Evolutionary conservation across 2,888 invertebrate species (phyloP), one percentile per base, ranked within the genome.

Genomic region (Podabrus alpinus): DNA sequence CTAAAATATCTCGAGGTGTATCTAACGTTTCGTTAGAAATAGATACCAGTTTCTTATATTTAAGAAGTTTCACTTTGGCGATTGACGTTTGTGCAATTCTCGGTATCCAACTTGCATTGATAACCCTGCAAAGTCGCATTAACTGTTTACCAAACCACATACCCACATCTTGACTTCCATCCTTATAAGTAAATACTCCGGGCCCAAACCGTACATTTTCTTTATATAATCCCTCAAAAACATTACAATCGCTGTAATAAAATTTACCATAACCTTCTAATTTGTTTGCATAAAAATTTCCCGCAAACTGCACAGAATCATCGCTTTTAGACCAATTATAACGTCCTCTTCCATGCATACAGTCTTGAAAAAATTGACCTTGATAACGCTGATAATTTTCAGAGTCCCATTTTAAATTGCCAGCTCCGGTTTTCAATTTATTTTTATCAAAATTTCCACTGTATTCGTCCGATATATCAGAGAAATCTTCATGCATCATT

Each of bases 171-270:
- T 89, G 89, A 7, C 79, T 83, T 0, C 88, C 85, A 77, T 87
- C 82, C 0, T 87, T 77, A 72, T 89, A 84, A 0, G 88, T 87
- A 64, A 88, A 86, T 10, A 91, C 83, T 0, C 91, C 92, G 0
- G 92, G 91, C 45, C 92, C 92, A 85, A 88, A 91, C 16, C 90
- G 88, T 10, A 84, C 73, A 80, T 91, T 89, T n/a, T 86, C 83
- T 79, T 88, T 85, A 81, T 88, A 90, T 13, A 91, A 78, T 17
- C 82, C 81, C 88, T 91, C 84, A 73, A 83, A 86, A 74, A 87
- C 85, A 1, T 82, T 83, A n/a, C 89, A 88, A 74, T 90, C 87
- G 2, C 87, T 84, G 79, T 89, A 90, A 0, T 89, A 89, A 81
- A 89, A 86, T 15, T 85, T 82, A 0, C 90, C 90, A 77, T 90